These are phyloP conservation scores for Anseranas semipalmata DNA, from an alignment of 2,113 vertebrate species.

Conservation along the genomic window DNA sequence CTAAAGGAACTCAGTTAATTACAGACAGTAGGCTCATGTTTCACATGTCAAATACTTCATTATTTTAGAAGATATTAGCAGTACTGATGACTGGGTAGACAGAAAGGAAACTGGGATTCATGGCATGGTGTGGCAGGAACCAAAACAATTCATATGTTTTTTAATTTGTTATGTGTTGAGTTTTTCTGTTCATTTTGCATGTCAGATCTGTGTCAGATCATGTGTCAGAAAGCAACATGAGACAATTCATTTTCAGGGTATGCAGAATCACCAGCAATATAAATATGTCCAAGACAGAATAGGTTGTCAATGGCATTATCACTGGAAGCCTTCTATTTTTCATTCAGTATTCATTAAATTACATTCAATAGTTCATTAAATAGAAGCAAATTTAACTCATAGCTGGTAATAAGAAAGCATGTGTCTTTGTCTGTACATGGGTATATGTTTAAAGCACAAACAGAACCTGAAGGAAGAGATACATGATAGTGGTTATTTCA, in stretches of 20 bases:
- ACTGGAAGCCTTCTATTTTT: not conserved
- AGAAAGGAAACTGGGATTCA: not conserved
- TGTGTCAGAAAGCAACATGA: not conserved
- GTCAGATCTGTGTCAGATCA: not conserved
- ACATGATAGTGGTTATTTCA: not conserved
- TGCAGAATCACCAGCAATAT: not conserved
- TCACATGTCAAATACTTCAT: not conserved
- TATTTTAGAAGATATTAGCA: not conserved
- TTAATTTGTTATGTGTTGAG: not conserved
- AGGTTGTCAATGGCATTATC: not conserved
- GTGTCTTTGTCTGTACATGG: not conserved
- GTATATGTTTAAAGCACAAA: not conserved
- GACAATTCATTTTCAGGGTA: not conserved
- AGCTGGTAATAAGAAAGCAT: not conserved
- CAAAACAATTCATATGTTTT: not conserved
- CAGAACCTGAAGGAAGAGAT: not conserved
- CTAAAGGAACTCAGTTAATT: constrained; percentile 11
- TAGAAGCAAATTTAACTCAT: not conserved
- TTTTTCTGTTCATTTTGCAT: not conserved
- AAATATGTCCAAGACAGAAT: not conserved
- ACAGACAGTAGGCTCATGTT: not conserved
- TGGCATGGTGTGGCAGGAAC: fast-evolving
- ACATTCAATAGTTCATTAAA: not conserved
- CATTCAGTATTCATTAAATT: not conserved
- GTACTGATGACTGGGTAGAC: not conserved